Conservation (phyloP, 2,113 vertebrate genomes). For the Sula dactylatra region DNA sequence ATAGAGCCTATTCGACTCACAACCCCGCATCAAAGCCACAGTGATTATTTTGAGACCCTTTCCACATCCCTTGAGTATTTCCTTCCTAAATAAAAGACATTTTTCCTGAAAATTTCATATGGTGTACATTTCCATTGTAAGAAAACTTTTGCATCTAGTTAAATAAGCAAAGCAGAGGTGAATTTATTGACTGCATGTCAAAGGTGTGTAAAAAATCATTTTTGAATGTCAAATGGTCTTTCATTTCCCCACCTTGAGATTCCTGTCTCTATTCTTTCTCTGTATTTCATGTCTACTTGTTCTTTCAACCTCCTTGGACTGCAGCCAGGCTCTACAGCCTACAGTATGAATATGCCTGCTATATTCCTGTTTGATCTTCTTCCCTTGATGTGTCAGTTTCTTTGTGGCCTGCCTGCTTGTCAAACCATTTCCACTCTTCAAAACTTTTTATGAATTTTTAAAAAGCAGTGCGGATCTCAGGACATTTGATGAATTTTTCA, state of each 20-base stretch:
- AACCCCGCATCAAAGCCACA: neutral
- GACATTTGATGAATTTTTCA: slow-evolving; percentile 71
- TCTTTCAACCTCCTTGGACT: slow-evolving; percentile 74
- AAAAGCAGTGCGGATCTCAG: slow-evolving; percentile 64
- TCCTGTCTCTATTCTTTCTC: slow-evolving; percentile 68
- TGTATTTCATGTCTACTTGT: slow-evolving; percentile 72
- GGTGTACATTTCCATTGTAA: neutral
- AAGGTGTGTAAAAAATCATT: slow-evolving; percentile 54
- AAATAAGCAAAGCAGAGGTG: slow-evolving; percentile 51
- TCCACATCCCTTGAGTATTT: neutral
- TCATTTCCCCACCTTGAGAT: slow-evolving; percentile 71
- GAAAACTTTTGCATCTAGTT: slow-evolving; percentile 31
- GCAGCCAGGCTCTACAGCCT: slow-evolving; percentile 63
- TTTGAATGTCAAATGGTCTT: slow-evolving; percentile 75
- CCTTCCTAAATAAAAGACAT: neutral
- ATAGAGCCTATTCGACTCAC: neutral
- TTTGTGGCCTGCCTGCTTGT: slow-evolving; percentile 77
- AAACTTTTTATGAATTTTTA: slow-evolving; percentile 75
- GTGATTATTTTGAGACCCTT: neutral
- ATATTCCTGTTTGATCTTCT: slow-evolving; percentile 74
- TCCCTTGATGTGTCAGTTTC: slow-evolving; percentile 77
- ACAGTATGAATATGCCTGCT: slow-evolving; percentile 66
- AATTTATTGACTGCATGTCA: slow-evolving; percentile 66
- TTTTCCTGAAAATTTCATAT: neutral
- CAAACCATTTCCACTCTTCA: slow-evolving; percentile 75